Percentiles rank a stretch among this genome's conserved stretches.
phyloP scores from a whole-genome alignment of 2,888 invertebrate genomes.

The Agrotis ipsilon region DNA sequence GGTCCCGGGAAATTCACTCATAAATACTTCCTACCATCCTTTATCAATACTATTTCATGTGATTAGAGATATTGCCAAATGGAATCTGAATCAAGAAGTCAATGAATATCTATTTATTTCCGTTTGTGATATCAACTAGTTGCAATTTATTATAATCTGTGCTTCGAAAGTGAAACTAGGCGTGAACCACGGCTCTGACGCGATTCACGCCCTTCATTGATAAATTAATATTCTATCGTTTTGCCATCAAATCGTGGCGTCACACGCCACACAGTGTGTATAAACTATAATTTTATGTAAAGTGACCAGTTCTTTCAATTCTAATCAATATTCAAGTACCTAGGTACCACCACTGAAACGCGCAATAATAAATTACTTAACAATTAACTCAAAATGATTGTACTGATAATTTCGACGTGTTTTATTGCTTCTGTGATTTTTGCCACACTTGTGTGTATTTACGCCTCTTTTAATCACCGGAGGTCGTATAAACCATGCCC shows the following conservation, averaged over 20 bases:
- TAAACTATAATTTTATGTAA: too few species aligned
- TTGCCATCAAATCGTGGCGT: background rate
- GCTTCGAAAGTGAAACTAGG: background rate
- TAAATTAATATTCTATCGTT: background rate
- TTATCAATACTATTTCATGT: background rate
- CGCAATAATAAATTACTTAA: background rate
- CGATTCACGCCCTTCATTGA: background rate
- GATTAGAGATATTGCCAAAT: background rate
- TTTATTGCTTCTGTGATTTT: constrained; percentile 30
- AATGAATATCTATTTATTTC: background rate
- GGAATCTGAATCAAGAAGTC: background rate
- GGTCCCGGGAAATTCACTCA: too few species aligned
- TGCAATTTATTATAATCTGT: background rate
- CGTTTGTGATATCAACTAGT: background rate
- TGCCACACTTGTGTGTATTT: constrained; percentile 41
- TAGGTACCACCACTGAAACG: background rate
- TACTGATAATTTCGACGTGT: background rate
- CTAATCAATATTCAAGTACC: too few species aligned
- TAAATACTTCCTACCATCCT: background rate
- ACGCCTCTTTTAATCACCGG: constrained; percentile 58
- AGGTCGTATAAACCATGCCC: constrained; percentile 48
- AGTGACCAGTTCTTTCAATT: too few species aligned
- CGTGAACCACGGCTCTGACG: background rate
- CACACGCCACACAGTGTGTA: background rate
- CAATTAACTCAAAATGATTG: constrained; percentile 26